phyloP scores from a whole-genome alignment of 2,113 vertebrate species.

The Platichthys flesus region DNA sequence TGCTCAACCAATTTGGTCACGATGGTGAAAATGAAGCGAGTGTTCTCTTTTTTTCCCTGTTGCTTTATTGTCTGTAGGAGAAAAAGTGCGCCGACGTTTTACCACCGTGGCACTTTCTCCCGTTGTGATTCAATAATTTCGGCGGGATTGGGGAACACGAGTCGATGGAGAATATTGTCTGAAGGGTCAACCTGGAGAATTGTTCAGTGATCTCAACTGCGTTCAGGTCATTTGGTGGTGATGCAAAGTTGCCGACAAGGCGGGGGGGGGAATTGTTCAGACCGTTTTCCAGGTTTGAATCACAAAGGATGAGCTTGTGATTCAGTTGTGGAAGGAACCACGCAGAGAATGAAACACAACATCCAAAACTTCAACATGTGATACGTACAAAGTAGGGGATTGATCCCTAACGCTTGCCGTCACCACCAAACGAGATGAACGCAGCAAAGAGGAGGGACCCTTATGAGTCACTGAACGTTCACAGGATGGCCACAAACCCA shows the following conservation, averaged over 20 bases:
- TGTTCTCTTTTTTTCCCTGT: constrained; percentile 60
- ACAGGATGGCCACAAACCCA: constrained; percentile 57
- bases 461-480: constrained; percentile 71
- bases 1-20: constrained; percentile 69
- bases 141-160: constrained; percentile 40
- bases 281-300: constrained; percentile 17
- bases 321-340: constrained; percentile 16
- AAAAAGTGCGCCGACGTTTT: constrained; percentile 67
- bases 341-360: background rate
- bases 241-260: background rate
- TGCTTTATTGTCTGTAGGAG: constrained; percentile 72
- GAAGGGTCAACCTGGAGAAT: constrained; percentile 50
- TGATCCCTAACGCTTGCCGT: background rate
- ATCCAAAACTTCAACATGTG: background rate
- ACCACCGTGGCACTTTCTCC: constrained; percentile 68
- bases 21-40: constrained; percentile 70
- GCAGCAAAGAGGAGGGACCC: constrained; percentile 79
- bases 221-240: constrained; percentile 55
- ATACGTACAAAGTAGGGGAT: constrained; percentile 1
- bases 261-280: too few relatives aligned
- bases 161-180: constrained; percentile 61
- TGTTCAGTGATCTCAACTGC: constrained; percentile 71
- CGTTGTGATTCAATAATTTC: constrained; percentile 53
- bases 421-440: constrained; percentile 49
- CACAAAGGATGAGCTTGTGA: background rate